These are phyloP conservation scores for Platichthys flesus DNA, from an alignment of 2,113 vertebrate species.

Conservation along the genomic window DNA sequence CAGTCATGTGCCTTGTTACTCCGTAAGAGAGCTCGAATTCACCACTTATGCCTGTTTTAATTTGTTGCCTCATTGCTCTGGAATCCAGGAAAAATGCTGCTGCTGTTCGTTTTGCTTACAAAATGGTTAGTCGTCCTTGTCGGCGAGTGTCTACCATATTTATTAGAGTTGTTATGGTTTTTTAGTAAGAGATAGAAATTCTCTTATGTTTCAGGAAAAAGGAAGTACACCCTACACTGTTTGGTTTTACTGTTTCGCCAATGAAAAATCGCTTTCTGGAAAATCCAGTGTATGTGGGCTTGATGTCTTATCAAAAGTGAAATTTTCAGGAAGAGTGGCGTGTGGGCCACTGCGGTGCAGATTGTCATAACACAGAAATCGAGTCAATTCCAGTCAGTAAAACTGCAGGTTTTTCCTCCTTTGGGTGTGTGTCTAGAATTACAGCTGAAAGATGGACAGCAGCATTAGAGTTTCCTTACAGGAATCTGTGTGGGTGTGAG, in stretches of 20 bases:
- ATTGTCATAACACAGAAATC: constrained; percentile 39
- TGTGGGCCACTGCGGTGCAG: constrained; percentile 1
- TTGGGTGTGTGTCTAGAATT: constrained; percentile 62
- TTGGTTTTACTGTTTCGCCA: not conserved
- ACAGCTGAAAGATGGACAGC: constrained; percentile 65
- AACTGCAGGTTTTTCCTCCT: constrained; percentile 54
- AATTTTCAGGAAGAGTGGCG: constrained; percentile 11
- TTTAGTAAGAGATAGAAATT: constrained; percentile 14
- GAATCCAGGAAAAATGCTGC: constrained; percentile 61
- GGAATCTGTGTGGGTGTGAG: constrained; percentile 79
- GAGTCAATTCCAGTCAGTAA: constrained; percentile 42
- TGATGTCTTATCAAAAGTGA: constrained; percentile 15
- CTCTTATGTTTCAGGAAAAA: constrained; percentile 23
- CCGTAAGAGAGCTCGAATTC: constrained; percentile 64
- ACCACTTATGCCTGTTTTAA: constrained; percentile 69
- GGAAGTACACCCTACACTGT: not conserved
- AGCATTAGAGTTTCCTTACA: constrained; percentile 56
- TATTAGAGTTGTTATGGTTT: constrained; percentile 45
- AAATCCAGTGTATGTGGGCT: not conserved
- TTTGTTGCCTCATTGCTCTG: constrained; percentile 76
- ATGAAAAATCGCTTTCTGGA: not conserved
- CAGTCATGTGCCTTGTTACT: constrained; percentile 74
- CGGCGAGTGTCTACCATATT: constrained; percentile 31
- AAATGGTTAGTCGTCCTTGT: constrained; percentile 29
- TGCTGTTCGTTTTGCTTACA: constrained; percentile 49